Base-by-base conservation (phyloP, 2,888 invertebrate genomes). In the Cantharis flavilabris region DNA sequence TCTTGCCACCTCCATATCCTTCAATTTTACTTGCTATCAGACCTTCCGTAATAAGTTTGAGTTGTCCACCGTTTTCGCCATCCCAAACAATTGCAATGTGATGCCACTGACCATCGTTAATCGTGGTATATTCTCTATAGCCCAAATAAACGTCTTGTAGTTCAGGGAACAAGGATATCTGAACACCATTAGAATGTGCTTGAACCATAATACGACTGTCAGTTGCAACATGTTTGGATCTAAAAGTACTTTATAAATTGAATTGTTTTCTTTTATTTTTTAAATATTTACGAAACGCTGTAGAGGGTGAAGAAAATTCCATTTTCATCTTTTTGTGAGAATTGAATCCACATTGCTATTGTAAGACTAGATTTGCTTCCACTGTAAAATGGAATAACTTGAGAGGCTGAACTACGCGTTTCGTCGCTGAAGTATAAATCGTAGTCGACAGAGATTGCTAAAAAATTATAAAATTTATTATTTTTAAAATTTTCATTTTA, bases 391-490 rank as follows among this genome's bases (percentile, higher is more conserved):
- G 98, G 98, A 84, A 98, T 95, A 13, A 97, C 93, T 89, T 98
- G 95, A 23, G 97, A 95, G 4, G 98, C 98, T 83, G 96, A 96
- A 78, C 97, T 97, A 13, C 97, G 93, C 13, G 95, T 91, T 69
- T 96, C 93, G 86, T 98, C 97, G 84, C 97, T 96, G 89, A 99
- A 98, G 92, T 96, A 97, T 10, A 99, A 90, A 87, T 99, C 98
- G 88, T 98, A 99, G 88, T 98, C 97, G n/a, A 97, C 96, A 89
- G 97, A 97, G 83, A 98, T 96, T n/a, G 96, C 97, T 97, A 89
- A 64, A 92, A 91, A 82, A 76, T 7, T 65, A 62, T 30, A 79
- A 83, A 82, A 49, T 75, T 75, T 65, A 74, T 70, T 74, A 28
- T 16, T 49, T n/a, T 49, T 0, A n/a, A 62, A 23, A 7, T 11